phyloP scores from a whole-genome alignment of 2,113 vertebrate genomes.

The Odobenus rosmarus region DNA sequence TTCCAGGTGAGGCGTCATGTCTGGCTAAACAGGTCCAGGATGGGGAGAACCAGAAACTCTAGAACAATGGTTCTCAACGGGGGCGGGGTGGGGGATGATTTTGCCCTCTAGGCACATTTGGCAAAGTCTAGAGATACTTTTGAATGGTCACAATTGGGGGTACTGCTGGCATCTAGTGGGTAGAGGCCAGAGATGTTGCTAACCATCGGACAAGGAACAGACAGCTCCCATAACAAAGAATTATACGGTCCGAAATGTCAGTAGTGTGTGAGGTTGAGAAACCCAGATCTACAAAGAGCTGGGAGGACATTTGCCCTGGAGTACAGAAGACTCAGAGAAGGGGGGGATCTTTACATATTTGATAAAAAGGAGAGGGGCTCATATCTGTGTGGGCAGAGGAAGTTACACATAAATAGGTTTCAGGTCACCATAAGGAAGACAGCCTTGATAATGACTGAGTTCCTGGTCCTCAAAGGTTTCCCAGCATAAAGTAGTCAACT shows the following conservation, averaged over 20 bases:
- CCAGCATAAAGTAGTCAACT: neutral
- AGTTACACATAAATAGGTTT: neutral
- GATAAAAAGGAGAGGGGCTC: neutral
- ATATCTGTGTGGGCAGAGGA: neutral
- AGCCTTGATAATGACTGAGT: neutral
- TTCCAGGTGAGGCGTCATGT: neutral
- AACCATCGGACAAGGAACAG: neutral
- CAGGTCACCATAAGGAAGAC: neutral
- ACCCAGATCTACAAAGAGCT: neutral
- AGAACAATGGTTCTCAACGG: neutral
- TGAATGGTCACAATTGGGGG: neutral
- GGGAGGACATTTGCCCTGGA: neutral
- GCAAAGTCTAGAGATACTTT: neutral
- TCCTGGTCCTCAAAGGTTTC: neutral
- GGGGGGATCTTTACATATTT: neutral
- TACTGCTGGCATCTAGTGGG: neutral
- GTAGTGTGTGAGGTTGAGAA: neutral
- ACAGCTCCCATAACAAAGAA: neutral
- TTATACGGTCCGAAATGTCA: neutral
- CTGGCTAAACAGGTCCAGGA: neutral
- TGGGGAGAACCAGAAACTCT: neutral
- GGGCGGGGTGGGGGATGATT: neutral
- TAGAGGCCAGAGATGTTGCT: neutral
- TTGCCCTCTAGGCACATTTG: neutral
- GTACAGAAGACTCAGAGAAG: neutral